Evolutionary conservation across 2,888 invertebrate genomes (phyloP).

Genomic region (Epinotia bilunana): DNA sequence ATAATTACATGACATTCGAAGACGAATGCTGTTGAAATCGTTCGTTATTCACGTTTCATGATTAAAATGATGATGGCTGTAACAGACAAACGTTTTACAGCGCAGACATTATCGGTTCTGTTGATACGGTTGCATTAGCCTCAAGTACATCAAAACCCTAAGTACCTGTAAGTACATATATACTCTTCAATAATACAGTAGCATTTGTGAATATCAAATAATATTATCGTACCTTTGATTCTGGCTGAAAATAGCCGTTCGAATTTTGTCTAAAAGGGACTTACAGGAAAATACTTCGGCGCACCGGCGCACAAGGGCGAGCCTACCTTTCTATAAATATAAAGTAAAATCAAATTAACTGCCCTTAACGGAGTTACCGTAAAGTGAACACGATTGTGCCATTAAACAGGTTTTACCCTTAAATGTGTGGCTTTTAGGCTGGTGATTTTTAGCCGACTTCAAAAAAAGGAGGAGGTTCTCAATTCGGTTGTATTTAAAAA

Average conservation of each 20-base stretch:
- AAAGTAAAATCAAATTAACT: conserved; percentile 31
- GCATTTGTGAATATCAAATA: conserved; percentile 9
- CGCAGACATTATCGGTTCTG: too few relatives aligned
- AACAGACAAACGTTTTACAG: too few relatives aligned
- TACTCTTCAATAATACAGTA: not conserved
- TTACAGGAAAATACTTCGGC: not conserved
- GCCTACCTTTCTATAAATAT: conserved; percentile 27
- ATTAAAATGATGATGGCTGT: too few relatives aligned
- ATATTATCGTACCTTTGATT: not conserved
- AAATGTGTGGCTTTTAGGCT: conserved; percentile 4
- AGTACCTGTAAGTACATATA: too few relatives aligned
- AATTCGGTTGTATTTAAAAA: too few relatives aligned
- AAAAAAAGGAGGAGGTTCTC: too few relatives aligned
- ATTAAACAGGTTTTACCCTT: conserved; percentile 22
- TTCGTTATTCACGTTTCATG: not conserved
- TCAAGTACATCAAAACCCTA: not conserved
- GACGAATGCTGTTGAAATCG: too few relatives aligned
- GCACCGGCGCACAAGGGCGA: not conserved
- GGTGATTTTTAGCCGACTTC: not conserved
- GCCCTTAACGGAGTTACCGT: conserved; percentile 43
- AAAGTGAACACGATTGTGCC: conserved; percentile 17
- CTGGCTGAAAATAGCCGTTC: not conserved
- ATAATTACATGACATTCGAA: too few relatives aligned
- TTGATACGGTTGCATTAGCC: not conserved
- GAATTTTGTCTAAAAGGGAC: conserved; percentile 20